Evolutionary conservation across 2,797 vertebrate species (phyloP).

Genomic region (Myiothlypis coronata): DNA sequence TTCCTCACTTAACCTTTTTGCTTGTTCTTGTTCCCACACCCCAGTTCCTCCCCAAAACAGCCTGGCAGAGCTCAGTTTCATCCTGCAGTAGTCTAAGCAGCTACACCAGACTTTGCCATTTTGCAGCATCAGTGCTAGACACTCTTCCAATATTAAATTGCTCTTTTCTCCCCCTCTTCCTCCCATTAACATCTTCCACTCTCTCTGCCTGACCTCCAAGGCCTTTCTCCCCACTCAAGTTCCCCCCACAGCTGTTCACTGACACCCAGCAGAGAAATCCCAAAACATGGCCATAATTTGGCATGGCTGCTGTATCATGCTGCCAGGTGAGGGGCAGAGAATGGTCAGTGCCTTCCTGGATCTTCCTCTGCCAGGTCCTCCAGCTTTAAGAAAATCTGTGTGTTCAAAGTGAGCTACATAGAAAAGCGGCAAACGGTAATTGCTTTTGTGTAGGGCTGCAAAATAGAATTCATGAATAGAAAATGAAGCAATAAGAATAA

Average conservation of each 20-base stretch:
- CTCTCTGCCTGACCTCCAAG: background rate
- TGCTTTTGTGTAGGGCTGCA: constrained; percentile 44
- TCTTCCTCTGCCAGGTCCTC: background rate
- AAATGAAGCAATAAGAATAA: constrained; percentile 33
- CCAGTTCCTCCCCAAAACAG: background rate
- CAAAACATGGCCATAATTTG: background rate
- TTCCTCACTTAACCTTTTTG: background rate
- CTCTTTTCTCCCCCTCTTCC: background rate
- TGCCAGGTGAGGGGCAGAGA: background rate
- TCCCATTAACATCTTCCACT: background rate
- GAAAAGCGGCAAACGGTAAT: background rate
- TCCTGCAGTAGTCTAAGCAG: background rate
- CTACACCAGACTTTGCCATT: background rate
- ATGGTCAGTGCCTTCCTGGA: background rate
- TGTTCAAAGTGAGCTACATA: background rate
- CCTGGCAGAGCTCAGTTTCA: background rate
- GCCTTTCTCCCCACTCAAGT: background rate
- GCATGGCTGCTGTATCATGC: background rate
- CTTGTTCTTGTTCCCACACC: background rate
- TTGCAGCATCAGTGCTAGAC: background rate
- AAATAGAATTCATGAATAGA: constrained; percentile 34
- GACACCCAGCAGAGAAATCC: background rate
- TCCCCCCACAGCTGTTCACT: background rate
- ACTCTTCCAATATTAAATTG: background rate
- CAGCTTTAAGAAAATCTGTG: background rate